A percentile compares a stretch with the other conserved stretches of the same genome.
Evolutionary conservation across 2,797 vertebrate genomes (phyloP).

Genomic region (Poliocrania exsul): DNA sequence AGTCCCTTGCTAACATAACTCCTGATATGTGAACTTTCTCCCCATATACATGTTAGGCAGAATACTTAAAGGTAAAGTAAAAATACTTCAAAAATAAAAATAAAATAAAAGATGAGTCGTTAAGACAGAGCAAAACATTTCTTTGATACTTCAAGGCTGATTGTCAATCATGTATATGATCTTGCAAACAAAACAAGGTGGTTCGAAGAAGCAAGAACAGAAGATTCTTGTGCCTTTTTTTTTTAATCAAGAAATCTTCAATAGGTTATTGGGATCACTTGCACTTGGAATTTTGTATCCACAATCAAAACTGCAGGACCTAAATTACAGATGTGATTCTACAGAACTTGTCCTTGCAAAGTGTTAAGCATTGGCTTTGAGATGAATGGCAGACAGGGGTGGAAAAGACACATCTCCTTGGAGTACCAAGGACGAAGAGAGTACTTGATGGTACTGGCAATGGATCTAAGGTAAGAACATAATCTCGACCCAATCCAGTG

Average conservation of each 20-base stretch:
- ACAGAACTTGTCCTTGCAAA: background rate
- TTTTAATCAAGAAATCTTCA: background rate
- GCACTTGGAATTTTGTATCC: background rate
- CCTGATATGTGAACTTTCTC: background rate
- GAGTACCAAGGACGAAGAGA: background rate
- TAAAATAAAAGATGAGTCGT: background rate
- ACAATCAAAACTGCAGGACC: background rate
- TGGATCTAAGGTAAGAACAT: background rate
- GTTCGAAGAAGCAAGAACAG: background rate
- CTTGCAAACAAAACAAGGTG: background rate
- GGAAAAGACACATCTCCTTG: background rate
- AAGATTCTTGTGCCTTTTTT: background rate
- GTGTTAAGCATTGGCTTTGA: background rate
- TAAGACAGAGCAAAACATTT: background rate
- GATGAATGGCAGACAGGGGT: background rate
- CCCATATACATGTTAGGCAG: background rate
- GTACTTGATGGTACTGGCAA: background rate
- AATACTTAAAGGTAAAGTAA: background rate
- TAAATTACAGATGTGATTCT: background rate
- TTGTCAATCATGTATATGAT: background rate
- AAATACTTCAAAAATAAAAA: background rate
- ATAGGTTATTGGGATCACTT: background rate
- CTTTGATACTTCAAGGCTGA: background rate
- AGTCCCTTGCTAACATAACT: background rate
- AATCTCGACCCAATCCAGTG: background rate